Evolutionary conservation across 2,113 vertebrate species (phyloP).

Genomic region (Colius striatus): DNA sequence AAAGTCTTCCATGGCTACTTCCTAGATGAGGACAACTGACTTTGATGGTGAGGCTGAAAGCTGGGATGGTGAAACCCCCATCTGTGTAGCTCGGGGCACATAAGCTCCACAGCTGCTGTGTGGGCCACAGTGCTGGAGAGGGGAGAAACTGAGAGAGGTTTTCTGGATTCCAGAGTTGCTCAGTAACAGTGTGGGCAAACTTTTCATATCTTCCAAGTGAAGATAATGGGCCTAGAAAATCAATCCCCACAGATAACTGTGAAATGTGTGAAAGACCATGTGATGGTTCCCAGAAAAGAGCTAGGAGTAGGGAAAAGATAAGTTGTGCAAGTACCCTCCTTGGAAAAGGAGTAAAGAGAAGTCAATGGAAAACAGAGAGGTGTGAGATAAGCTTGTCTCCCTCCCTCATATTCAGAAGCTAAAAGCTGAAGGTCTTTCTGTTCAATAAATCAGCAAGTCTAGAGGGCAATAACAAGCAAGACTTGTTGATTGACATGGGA

Average conservation of each 20-base stretch:
- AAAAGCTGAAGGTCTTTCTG: neutral
- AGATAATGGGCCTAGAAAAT: constrained; percentile 48
- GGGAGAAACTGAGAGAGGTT: neutral
- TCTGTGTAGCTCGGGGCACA: accelerated
- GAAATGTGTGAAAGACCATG: constrained; percentile 37
- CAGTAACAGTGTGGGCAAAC: neutral
- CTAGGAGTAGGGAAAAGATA: neutral
- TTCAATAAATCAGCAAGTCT: neutral
- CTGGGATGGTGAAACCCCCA: neutral
- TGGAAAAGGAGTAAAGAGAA: constrained; percentile 2
- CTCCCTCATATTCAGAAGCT: constrained; percentile 28
- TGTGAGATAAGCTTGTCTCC: constrained; percentile 15
- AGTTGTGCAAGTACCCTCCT: neutral
- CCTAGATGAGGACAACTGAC: neutral
- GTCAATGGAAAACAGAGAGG: neutral
- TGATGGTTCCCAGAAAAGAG: constrained; percentile 1
- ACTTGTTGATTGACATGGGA: neutral
- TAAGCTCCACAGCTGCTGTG: neutral
- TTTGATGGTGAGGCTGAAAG: neutral
- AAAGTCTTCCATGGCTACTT: neutral
- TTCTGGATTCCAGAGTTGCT: neutral
- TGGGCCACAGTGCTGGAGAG: neutral
- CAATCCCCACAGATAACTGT: constrained; percentile 9
- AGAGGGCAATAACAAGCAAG: neutral
- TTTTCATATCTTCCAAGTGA: neutral